Evolutionary conservation across 2,797 vertebrate species (phyloP).

Genomic region (Spinibarbus caldwelli): DNA sequence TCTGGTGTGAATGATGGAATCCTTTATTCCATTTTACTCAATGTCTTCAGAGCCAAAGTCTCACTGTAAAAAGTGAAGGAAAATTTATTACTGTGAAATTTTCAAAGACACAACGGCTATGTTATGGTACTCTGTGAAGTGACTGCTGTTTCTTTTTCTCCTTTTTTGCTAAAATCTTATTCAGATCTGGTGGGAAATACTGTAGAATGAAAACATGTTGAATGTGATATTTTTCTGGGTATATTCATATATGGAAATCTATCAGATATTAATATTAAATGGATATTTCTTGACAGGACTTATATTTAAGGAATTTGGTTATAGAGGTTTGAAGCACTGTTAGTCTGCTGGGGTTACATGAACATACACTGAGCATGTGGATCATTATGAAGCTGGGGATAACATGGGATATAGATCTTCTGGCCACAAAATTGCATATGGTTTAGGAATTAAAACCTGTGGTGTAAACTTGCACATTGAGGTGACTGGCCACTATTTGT

Average conservation of each 20-base stretch:
- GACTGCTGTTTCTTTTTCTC: background rate
- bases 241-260: slow-evolving; percentile 20
- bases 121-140: slow-evolving; percentile 18
- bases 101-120: slow-evolving; percentile 31
- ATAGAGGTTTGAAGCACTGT: slow-evolving; percentile 2
- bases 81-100: slow-evolving; percentile 54
- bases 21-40: slow-evolving; percentile 38
- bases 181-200: background rate
- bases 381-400: background rate
- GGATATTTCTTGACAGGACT: background rate
- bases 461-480: background rate
- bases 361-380: background rate
- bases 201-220: background rate
- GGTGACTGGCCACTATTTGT: slow-evolving; percentile 39
- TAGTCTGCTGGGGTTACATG: slow-evolving; percentile 3
- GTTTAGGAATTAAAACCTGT: background rate
- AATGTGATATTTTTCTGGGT: slow-evolving; percentile 24
- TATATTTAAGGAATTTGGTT: background rate
- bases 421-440: background rate
- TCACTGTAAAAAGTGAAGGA: slow-evolving; percentile 45
- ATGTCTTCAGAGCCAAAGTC: slow-evolving; percentile 60
- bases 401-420: background rate
- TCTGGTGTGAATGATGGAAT: slow-evolving; percentile 34
- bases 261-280: background rate
- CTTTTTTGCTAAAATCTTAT: background rate